phyloP scores from a whole-genome alignment of 2,797 vertebrate genomes.

The Siniperca undulata region DNA sequence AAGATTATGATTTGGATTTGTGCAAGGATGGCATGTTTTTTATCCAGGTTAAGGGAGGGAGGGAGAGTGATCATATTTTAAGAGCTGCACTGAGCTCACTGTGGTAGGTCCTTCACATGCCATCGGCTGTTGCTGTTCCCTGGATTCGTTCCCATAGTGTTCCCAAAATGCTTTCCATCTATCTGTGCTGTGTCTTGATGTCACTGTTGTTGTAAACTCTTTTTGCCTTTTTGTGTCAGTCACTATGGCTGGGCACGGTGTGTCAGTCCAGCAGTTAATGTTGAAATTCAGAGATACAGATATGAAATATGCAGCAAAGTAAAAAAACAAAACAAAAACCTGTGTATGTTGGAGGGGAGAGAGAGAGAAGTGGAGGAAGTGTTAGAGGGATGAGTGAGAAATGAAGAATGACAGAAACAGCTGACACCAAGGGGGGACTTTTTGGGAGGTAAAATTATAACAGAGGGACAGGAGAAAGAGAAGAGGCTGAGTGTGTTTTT shows the following conservation, averaged over 20 bases:
- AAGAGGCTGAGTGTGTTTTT: not conserved
- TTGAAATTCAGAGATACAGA: slow-evolving; percentile 21
- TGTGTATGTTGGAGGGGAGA: not conserved
- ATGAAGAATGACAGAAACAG: slow-evolving; percentile 21
- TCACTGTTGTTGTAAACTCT: slow-evolving; percentile 38
- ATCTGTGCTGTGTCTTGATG: slow-evolving; percentile 34
- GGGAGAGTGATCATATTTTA: slow-evolving; percentile 43
- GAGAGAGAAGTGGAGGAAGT: slow-evolving; percentile 4
- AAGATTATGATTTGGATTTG: slow-evolving; percentile 1
- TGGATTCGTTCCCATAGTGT: slow-evolving; percentile 39
- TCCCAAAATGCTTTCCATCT: slow-evolving; percentile 34
- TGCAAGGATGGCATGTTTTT: slow-evolving; percentile 17
- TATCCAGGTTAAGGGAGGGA: slow-evolving; percentile 21
- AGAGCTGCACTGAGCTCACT: slow-evolving; percentile 40
- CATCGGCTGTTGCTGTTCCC: slow-evolving; percentile 52
- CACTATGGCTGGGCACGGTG: not conserved
- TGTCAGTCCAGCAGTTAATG: slow-evolving; percentile 30
- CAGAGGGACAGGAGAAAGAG: not conserved
- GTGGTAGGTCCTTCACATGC: slow-evolving; percentile 45
- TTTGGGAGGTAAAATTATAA: slow-evolving; percentile 5
- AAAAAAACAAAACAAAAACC: not conserved
- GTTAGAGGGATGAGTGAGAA: slow-evolving; percentile 11
- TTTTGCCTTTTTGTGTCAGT: slow-evolving; percentile 27
- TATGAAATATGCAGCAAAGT: slow-evolving; percentile 51
- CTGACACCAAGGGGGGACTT: not conserved